Conservation (phyloP, 2,888 invertebrate genomes). For the Eristalis arbustorum region DNA sequence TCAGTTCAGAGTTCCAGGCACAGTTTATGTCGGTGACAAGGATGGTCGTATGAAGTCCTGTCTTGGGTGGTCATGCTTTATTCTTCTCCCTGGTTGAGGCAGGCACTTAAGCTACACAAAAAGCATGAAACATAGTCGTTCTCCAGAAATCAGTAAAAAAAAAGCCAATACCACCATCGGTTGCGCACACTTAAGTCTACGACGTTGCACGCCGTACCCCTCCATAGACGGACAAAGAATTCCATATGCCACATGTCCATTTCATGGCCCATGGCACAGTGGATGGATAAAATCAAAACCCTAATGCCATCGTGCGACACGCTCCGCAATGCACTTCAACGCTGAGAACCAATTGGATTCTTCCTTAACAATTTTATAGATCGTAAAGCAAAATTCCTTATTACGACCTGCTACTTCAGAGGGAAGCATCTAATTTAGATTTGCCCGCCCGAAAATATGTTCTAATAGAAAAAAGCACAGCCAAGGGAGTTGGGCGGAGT, state of each 20-base stretch:
- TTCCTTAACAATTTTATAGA: constrained; percentile 52
- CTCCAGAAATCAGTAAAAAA: too few relatives aligned
- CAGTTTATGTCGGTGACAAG: too few relatives aligned
- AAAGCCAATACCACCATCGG: too few relatives aligned
- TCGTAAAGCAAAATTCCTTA: constrained; percentile 46
- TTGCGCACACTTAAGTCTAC: too few relatives aligned
- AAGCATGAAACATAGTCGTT: too few relatives aligned
- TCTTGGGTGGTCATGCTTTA: too few relatives aligned
- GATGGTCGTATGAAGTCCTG: too few relatives aligned
- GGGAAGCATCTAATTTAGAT: constrained; percentile 35
- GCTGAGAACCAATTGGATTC: constrained; percentile 17
- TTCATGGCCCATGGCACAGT: not conserved
- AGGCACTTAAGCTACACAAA: too few relatives aligned
- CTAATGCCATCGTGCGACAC: not conserved
- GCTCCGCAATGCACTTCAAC: constrained; percentile 6
- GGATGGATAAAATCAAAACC: not conserved
- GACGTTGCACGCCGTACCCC: not conserved
- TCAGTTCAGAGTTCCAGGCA: too few relatives aligned
- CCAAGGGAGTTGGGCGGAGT: not conserved
- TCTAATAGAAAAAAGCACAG: constrained; percentile 33
- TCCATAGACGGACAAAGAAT: not conserved
- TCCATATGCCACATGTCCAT: not conserved
- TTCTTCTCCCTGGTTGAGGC: too few relatives aligned
- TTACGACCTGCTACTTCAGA: constrained; percentile 38
- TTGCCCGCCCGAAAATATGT: constrained; percentile 2